These are phyloP conservation scores for Lichenostomus cassidix DNA, from an alignment of 2,113 vertebrate genomes.

Conservation along the genomic window DNA sequence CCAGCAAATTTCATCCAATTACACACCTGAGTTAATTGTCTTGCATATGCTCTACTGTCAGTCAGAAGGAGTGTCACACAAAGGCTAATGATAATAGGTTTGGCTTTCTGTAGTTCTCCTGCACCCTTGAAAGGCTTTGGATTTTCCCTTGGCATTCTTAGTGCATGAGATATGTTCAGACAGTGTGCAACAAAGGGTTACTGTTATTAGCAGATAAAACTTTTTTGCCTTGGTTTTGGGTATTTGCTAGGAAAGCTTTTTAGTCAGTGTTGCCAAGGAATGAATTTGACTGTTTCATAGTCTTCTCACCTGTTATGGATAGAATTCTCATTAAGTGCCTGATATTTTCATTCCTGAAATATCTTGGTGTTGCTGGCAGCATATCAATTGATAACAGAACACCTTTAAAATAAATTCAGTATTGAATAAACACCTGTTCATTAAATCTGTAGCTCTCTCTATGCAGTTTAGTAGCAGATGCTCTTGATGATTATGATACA, in stretches of 20 bases:
- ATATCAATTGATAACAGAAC: slow-evolving; percentile 21
- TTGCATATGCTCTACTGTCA: not conserved
- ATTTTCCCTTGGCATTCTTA: not conserved
- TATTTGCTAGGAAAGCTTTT: not conserved
- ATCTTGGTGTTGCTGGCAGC: not conserved
- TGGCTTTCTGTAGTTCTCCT: not conserved
- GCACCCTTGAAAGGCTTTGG: not conserved
- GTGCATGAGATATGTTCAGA: not conserved
- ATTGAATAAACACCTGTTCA: slow-evolving; percentile 55
- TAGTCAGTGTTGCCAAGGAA: not conserved
- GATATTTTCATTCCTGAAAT: slow-evolving; percentile 40
- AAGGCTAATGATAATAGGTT: not conserved
- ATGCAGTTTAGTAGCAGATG: slow-evolving; percentile 30
- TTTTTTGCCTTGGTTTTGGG: not conserved
- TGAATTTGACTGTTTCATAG: not conserved
- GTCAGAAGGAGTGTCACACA: not conserved
- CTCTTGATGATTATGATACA: slow-evolving; percentile 20
- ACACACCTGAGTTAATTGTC: not conserved
- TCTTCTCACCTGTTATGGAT: not conserved
- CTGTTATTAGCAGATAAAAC: not conserved
- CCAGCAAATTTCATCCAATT: not conserved
- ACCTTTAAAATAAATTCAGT: slow-evolving; percentile 40
- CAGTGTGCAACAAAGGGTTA: not conserved
- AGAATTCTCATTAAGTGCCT: slow-evolving; percentile 5
- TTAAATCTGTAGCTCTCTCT: slow-evolving; percentile 9